A percentile compares a stretch with the other conserved stretches of the same genome.
Evolutionary conservation across 2,888 invertebrate genomes (phyloP).

Genomic region (Melanostoma scalare): DNA sequence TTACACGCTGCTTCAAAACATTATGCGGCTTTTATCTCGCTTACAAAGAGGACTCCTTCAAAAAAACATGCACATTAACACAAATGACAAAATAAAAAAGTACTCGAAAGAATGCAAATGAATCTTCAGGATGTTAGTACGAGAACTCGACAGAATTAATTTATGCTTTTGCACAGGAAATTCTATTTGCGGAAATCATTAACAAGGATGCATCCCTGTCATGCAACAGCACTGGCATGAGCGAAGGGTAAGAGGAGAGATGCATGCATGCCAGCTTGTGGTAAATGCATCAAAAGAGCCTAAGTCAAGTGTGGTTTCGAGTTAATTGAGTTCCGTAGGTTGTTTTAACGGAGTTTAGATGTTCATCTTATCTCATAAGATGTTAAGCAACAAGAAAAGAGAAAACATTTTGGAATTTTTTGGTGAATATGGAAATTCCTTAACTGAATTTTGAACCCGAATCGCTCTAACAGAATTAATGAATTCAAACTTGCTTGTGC

Average conservation of each 20-base stretch:
- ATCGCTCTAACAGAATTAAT: too few species aligned
- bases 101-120: slow-evolving; percentile 66
- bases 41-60: slow-evolving; percentile 65
- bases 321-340: slow-evolving; percentile 69
- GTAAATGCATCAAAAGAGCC: slow-evolving; percentile 71
- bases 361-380: slow-evolving; percentile 16
- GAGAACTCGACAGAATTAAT: slow-evolving; percentile 65
- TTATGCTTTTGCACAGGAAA: slow-evolving; percentile 72
- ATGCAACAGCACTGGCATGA: slow-evolving; percentile 2
- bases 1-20: slow-evolving; percentile 64
- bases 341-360: slow-evolving; percentile 65
- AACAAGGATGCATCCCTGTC: slow-evolving; percentile 55
- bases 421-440: too few species aligned
- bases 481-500: too few species aligned
- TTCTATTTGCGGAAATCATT: slow-evolving; percentile 73
- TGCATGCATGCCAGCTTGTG: slow-evolving; percentile 54
- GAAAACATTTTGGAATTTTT: neutral
- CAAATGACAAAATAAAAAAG: slow-evolving; percentile 24
- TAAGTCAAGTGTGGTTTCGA: slow-evolving; percentile 63
- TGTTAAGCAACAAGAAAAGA: neutral
- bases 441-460: too few species aligned
- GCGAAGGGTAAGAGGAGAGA: slow-evolving; percentile 6
- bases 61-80: slow-evolving; percentile 33
- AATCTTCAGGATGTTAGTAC: slow-evolving; percentile 64
- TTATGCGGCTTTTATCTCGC: slow-evolving; percentile 70